Percentiles rank a stretch among this genome's conserved stretches.
These are phyloP conservation scores for Horisme vitalbata DNA, from an alignment of 2,888 invertebrate genomes.

Conservation along the genomic window DNA sequence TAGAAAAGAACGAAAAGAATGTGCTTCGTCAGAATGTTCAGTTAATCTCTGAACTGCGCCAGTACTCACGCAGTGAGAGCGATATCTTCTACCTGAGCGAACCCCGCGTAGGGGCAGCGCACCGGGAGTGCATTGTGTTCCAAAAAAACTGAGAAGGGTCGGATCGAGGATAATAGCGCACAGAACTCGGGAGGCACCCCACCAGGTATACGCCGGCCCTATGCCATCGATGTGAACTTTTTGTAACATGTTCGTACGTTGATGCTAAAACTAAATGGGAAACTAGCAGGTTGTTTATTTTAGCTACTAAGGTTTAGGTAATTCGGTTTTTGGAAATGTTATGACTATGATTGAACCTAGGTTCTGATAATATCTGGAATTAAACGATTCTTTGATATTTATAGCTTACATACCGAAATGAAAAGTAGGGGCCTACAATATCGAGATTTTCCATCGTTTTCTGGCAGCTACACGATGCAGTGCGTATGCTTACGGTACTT, in stretches of 20 bases:
- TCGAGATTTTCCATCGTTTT: constrained; percentile 26
- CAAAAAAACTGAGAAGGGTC: constrained; percentile 78
- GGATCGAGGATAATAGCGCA: constrained; percentile 59
- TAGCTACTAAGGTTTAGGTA: too few species aligned
- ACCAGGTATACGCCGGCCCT: constrained; percentile 44
- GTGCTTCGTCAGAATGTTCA: constrained; percentile 44
- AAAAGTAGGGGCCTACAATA: constrained; percentile 13
- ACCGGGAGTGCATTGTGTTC: constrained; percentile 64
- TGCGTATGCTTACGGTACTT: constrained; percentile 60
- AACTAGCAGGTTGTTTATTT: constrained; percentile 12
- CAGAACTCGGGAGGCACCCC: constrained; percentile 46
- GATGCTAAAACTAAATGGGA: constrained; percentile 18
- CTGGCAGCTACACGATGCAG: constrained; percentile 29
- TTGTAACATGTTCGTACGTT: constrained; percentile 14
- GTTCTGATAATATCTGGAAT: too few species aligned
- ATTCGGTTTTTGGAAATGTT: too few species aligned
- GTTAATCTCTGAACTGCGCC: constrained; percentile 59
- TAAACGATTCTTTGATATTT: too few species aligned
- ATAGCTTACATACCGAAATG: constrained; percentile 4
- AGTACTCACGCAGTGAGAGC: constrained; percentile 48
- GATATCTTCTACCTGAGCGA: constrained; percentile 63
- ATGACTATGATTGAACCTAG: too few species aligned
- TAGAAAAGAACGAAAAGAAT: constrained; percentile 45
- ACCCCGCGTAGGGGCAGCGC: constrained; percentile 58
- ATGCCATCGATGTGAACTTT: constrained; percentile 32